Conservation (phyloP, 1,140 invertebrate genomes). For the Aphaenogaster rudis region DNA sequence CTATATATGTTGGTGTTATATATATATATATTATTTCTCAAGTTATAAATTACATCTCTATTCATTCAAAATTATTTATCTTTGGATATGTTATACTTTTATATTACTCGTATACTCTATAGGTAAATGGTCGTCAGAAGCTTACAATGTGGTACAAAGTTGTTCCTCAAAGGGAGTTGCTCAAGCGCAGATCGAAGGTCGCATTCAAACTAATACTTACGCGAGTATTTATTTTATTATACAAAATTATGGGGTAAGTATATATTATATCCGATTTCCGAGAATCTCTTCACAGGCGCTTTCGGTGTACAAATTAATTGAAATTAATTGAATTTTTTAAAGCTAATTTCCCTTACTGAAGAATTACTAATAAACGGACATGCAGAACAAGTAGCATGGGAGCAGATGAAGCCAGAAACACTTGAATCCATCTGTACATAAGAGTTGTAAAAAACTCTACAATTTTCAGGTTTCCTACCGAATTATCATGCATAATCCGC, state of each 20-base stretch:
- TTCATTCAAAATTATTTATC: neutral
- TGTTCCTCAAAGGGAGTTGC: slow-evolving; percentile 88
- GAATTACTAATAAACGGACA: slow-evolving; percentile 82
- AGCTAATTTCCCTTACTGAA: slow-evolving; percentile 84
- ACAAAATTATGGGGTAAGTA: slow-evolving; percentile 82
- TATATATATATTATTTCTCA: neutral
- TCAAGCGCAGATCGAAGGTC: slow-evolving; percentile 95
- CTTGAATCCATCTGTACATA: slow-evolving; percentile 64
- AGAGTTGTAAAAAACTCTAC: slow-evolving; percentile 38
- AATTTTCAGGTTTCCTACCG: slow-evolving; percentile 33
- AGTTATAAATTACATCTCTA: neutral
- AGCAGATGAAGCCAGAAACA: slow-evolving; percentile 20
- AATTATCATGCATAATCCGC: slow-evolving; percentile 20
- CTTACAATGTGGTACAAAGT: slow-evolving; percentile 85
- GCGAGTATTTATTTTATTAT: slow-evolving; percentile 83
- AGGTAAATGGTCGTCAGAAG: slow-evolving; percentile 91
- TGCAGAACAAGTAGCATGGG: slow-evolving; percentile 73
- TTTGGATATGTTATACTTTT: slow-evolving; percentile 1
- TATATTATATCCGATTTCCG: neutral
- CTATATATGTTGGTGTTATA: slow-evolving; percentile 67
- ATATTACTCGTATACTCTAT: slow-evolving; percentile 20
- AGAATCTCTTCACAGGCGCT: neutral
- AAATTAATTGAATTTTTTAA: neutral
- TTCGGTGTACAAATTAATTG: neutral
- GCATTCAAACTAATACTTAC: slow-evolving; percentile 88